phyloP scores from a whole-genome alignment of 2,888 invertebrate species.

The Alcis repandata region DNA sequence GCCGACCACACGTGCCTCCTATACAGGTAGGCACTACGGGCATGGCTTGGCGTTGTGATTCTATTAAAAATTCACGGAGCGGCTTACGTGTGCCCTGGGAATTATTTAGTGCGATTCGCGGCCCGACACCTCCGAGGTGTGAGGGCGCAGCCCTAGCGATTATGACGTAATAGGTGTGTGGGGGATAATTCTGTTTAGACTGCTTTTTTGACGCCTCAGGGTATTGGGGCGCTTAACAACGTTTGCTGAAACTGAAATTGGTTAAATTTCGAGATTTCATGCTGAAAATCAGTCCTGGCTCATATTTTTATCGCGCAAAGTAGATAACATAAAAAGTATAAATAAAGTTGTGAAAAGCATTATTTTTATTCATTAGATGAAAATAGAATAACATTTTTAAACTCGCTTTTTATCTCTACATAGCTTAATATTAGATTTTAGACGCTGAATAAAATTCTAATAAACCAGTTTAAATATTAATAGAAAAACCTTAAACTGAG shows the following conservation, averaged over 20 bases:
- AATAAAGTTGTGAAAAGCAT: no score
- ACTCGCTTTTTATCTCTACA: no score
- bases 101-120: conserved; percentile 84
- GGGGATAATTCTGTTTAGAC: conserved; percentile 24
- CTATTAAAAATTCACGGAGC: conserved; percentile 87
- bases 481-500: neutral
- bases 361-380: no score
- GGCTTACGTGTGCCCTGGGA: conserved; percentile 79
- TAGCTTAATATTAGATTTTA: no score
- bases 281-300: no score
- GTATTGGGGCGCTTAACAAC: neutral
- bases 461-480: neutral
- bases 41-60: conserved; percentile 68
- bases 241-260: conserved; percentile 1
- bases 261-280: conserved; percentile 2
- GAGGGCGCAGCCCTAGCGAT: conserved; percentile 32
- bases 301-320: no score
- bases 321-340: no score
- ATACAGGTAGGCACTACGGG: neutral
- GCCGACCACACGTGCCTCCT: neutral
- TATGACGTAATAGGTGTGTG: conserved; percentile 36
- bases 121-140: conserved; percentile 69
- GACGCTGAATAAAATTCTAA: neutral
- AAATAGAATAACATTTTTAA: no score
- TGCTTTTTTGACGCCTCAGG: conserved; percentile 6